Conservation (phyloP, 2,888 invertebrate species). For the Spodoptera picta region DNA sequence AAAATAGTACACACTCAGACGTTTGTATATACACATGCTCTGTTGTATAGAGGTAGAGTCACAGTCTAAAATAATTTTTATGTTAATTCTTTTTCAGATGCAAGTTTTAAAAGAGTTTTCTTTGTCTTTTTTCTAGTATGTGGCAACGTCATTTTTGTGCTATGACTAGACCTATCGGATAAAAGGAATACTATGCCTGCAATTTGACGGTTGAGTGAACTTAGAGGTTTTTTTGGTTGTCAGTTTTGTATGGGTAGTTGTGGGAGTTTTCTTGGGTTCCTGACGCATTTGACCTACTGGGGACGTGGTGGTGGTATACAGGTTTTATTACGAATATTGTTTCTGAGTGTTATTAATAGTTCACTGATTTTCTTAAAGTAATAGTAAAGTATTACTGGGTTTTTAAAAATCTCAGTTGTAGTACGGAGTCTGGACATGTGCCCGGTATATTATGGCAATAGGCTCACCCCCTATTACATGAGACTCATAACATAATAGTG, state of each 20-base stretch:
- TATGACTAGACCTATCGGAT: slow-evolving; percentile 57
- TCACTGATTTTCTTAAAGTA: too few species aligned
- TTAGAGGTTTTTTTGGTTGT: slow-evolving; percentile 17
- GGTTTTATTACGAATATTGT: neutral
- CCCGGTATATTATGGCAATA: too few species aligned
- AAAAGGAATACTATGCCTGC: slow-evolving; percentile 59
- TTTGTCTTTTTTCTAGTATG: slow-evolving; percentile 57
- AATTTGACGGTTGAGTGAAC: slow-evolving; percentile 68
- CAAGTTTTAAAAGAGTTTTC: slow-evolving; percentile 27
- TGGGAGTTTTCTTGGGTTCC: slow-evolving; percentile 7
- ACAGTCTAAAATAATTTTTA: slow-evolving; percentile 47
- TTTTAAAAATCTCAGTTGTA: too few species aligned
- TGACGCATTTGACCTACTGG: slow-evolving; percentile 30
- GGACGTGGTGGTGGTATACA: neutral
- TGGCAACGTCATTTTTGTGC: slow-evolving; percentile 49
- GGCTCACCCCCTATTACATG: too few species aligned
- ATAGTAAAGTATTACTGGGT: too few species aligned
- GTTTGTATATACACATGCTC: slow-evolving; percentile 42
- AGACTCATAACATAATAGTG: too few species aligned
- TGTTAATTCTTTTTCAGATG: slow-evolving; percentile 25
- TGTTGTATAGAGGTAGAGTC: slow-evolving; percentile 43
- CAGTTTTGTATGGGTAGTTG: slow-evolving; percentile 14
- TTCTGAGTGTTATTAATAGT: too few species aligned
- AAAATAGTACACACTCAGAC: slow-evolving; percentile 52
- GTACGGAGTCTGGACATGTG: too few species aligned